Conservation (phyloP, 2,888 invertebrate species). For the Prosapia bicincta region DNA sequence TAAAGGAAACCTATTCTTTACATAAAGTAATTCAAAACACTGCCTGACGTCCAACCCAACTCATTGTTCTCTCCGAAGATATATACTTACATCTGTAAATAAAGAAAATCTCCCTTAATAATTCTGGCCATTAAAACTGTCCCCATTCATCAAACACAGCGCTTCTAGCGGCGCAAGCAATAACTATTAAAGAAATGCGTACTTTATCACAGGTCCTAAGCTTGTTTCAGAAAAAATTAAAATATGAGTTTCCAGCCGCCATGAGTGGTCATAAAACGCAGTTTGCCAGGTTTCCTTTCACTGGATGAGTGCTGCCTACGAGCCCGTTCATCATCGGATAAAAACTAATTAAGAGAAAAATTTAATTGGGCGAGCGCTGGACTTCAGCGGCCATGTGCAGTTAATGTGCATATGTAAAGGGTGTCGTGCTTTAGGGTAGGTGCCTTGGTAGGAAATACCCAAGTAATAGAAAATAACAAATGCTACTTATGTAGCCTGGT, state of each 20-base stretch:
- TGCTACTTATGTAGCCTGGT: too few relatives aligned
- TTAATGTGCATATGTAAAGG: neutral
- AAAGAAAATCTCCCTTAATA: neutral
- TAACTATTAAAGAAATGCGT: neutral
- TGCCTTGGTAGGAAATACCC: too few relatives aligned
- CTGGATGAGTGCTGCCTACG: neutral
- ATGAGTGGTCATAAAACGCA: neutral
- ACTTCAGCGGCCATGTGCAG: neutral
- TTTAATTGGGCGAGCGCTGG: neutral
- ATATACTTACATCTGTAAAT: neutral
- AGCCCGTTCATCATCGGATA: neutral
- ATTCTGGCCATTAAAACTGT: neutral
- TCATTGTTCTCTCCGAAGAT: neutral
- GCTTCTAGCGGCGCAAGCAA: neutral
- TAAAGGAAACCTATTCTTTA: neutral
- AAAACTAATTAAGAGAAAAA: neutral
- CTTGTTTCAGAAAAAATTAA: neutral
- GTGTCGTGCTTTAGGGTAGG: neutral
- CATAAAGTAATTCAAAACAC: neutral
- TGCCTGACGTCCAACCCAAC: too few relatives aligned
- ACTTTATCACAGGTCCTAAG: neutral
- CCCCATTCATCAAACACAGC: neutral
- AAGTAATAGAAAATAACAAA: too few relatives aligned
- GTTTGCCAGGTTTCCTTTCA: neutral
- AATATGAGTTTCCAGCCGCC: neutral